phyloP scores from a whole-genome alignment of 2,888 invertebrate species.

The Watsonalla cultraria region DNA sequence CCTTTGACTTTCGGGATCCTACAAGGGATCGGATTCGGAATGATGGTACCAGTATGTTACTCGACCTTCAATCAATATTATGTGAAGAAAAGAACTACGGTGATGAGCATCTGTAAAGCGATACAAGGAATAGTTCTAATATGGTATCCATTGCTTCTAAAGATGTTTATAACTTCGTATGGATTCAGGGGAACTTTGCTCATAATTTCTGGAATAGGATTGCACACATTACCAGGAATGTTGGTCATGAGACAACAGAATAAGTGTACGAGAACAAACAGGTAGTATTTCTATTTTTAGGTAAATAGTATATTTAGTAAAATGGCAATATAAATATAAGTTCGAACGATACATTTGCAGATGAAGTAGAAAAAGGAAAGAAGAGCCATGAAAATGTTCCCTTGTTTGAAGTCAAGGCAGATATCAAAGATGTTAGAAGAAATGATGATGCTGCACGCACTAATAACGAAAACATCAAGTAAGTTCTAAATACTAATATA shows the following conservation, averaged over 20 bases:
- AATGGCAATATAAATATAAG: conserved; percentile 10
- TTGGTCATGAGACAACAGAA: conserved; percentile 68
- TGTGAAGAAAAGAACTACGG: conserved; percentile 76
- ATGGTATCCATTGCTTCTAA: conserved; percentile 77
- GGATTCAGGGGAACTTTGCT: conserved; percentile 82
- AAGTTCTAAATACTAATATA: not conserved
- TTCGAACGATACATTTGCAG: conserved; percentile 25
- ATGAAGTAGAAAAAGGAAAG: conserved; percentile 30
- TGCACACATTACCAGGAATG: conserved; percentile 80
- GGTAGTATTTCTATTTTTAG: conserved; percentile 57
- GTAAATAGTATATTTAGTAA: conserved; percentile 10
- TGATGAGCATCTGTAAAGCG: conserved; percentile 81
- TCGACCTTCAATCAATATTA: conserved; percentile 82
- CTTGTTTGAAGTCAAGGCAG: conserved; percentile 29
- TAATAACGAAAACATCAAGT: not conserved
- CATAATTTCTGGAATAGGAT: conserved; percentile 77
- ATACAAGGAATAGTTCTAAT: conserved; percentile 78
- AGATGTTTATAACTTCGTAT: conserved; percentile 66
- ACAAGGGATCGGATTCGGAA: conserved; percentile 81
- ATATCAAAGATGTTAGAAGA: conserved; percentile 5
- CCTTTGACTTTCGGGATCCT: conserved; percentile 76
- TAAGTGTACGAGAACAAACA: conserved; percentile 27
- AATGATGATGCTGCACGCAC: not conserved
- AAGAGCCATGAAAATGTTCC: conserved; percentile 35
- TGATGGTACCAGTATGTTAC: conserved; percentile 81